Evolutionary conservation across 1,140 invertebrate species (phyloP).

Genomic region (Sycophaga agraensis): DNA sequence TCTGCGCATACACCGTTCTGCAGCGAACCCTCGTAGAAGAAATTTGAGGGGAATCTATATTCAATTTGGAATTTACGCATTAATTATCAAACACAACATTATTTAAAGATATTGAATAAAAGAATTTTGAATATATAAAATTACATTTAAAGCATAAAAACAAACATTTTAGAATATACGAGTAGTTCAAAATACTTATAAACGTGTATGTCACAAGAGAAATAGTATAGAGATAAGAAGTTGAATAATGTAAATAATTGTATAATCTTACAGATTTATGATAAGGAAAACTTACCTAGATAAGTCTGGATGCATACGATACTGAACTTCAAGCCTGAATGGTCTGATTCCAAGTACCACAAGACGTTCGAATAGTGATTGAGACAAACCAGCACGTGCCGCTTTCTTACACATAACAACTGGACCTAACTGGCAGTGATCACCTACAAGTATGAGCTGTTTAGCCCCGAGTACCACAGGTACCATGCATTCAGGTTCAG

Average conservation of each 20-base stretch:
- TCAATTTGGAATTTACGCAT: background rate
- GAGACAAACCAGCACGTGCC: slow-evolving; percentile 92
- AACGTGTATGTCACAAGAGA: too few relatives aligned
- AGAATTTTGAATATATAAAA: too few relatives aligned
- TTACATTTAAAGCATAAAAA: background rate
- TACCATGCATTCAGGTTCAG: slow-evolving; percentile 98
- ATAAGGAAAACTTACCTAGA: slow-evolving; percentile 53
- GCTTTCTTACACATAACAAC: slow-evolving; percentile 99
- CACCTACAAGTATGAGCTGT: slow-evolving; percentile 93
- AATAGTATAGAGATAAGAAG: too few relatives aligned
- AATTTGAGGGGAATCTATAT: slow-evolving; percentile 93
- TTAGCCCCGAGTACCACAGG: slow-evolving; percentile 97
- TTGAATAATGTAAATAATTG: too few relatives aligned
- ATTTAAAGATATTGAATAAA: too few relatives aligned
- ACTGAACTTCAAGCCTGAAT: slow-evolving; percentile 96
- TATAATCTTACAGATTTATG: too few relatives aligned
- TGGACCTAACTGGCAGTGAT: slow-evolving; percentile 98
- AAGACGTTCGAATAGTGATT: slow-evolving; percentile 95
- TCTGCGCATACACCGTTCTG: slow-evolving; percentile 98
- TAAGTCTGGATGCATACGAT: slow-evolving; percentile 97
- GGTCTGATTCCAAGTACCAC: slow-evolving; percentile 95
- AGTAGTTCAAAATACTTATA: too few relatives aligned
- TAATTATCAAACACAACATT: background rate
- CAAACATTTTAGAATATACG: too few relatives aligned
- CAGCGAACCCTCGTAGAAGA: slow-evolving; percentile 98